These are phyloP conservation scores for Mola mola DNA, from an alignment of 2,113 vertebrate species.

Conservation along the genomic window DNA sequence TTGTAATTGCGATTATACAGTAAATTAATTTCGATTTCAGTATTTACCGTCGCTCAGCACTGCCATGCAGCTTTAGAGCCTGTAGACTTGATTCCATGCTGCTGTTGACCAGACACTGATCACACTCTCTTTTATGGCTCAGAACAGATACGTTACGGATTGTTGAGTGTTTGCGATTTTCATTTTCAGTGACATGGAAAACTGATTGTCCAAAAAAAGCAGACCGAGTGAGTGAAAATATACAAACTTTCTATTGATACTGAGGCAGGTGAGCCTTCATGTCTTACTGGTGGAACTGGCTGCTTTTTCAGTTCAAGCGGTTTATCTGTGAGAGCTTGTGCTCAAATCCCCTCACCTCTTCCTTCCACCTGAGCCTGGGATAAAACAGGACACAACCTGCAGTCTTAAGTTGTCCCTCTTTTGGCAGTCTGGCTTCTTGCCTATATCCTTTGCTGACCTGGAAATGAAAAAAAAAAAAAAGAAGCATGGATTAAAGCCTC, in stretches of 20 bases:
- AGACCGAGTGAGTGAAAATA: background rate
- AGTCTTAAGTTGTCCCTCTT: constrained; percentile 47
- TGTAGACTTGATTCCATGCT: no score
- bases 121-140: no score
- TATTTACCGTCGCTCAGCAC: no score
- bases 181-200: no score
- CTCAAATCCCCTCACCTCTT: constrained; percentile 42
- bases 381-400: constrained; percentile 54
- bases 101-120: no score
- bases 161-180: no score
- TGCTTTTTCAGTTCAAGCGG: constrained; percentile 28
- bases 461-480: constrained; percentile 40
- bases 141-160: no score
- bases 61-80: no score
- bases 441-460: constrained; percentile 59
- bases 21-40: no score
- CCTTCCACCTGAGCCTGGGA: constrained; percentile 52
- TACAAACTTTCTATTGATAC: background rate
- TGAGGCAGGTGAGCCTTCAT: constrained; percentile 4
- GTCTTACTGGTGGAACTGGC: constrained; percentile 32
- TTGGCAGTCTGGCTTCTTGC: constrained; percentile 57
- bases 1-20: no score
- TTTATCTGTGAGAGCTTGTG: constrained; percentile 41
- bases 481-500: constrained; percentile 36
- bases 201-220: no score